Evolutionary conservation across 1,140 invertebrate genomes (phyloP), one percentile per base, ranked within the genome.

Genomic region (Tigriopus japonicus): DNA sequence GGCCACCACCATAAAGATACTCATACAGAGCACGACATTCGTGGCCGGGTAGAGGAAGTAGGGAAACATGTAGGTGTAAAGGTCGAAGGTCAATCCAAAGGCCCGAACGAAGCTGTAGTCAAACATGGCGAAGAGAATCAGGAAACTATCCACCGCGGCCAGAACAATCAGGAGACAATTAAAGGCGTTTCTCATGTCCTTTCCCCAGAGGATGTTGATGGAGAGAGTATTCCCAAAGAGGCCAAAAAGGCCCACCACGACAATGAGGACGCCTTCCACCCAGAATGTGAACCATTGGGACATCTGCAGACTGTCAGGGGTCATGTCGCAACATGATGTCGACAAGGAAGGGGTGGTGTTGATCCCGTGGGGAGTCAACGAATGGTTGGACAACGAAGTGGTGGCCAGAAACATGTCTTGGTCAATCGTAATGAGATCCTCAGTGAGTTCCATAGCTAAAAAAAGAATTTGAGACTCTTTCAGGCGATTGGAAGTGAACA

Each of bases 1-100:
- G 41, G 70, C 71, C 7, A 73, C 72, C 19, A 75, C 74, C 1
- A 72, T 74, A 14, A 75, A 66, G 0, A 74, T 69, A 0, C 71
- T 72, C 1, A 71, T 70, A 10, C 42, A 60, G 5, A 60, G 45
- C 9, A 52, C 24, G 6, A 52, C 51, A 35, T 60, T 60, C 42
- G 42, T 17, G n/a, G 42, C 19, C 23, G 58, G 58, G 58, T 60
- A 42, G 17, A 52, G 17, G 19, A 60, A 51, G 13, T 60, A 52
- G 9, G 42, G 58, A 54, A 60, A 58, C 28, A 35, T 35, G 28
- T 35, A 35, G 3, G 28, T 35, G 12, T 49, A 49, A 3, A 49
- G 21, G 12, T 49, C 21, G 45, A 49, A 49, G 45, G n/a, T 15
- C n/a, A 49, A 10, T 15, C 21, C 45, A 21, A 49, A 21, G 12